Percentiles rank a stretch among this genome's conserved stretches.
Evolutionary conservation across 2,888 invertebrate species (phyloP).

Genomic region (Andrena fulva): DNA sequence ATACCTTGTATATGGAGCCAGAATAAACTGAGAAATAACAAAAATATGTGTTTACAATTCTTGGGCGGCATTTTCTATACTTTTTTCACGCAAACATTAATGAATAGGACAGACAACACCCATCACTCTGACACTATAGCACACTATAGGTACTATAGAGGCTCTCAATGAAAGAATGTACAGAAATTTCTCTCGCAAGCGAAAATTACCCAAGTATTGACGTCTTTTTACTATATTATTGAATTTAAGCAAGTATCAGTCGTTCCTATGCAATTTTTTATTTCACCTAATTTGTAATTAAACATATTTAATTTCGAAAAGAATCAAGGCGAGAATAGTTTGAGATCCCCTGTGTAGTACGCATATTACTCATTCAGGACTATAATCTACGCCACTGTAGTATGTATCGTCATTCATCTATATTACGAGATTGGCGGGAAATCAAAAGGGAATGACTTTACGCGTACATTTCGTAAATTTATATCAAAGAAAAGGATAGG

Average conservation of each 20-base stretch:
- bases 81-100: slow-evolving; percentile 35
- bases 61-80: slow-evolving; percentile 39
- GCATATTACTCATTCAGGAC: background rate
- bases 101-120: slow-evolving; percentile 59
- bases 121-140: slow-evolving; percentile 32
- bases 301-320: background rate
- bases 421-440: slow-evolving; percentile 1
- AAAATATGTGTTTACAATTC: slow-evolving; percentile 12
- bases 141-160: background rate
- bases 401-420: background rate
- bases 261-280: background rate
- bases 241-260: background rate
- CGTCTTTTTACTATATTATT: background rate
- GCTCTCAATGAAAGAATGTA: background rate
- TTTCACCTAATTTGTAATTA: background rate
- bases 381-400: background rate
- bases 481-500: too few species aligned
- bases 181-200: background rate
- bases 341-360: background rate
- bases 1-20: slow-evolving; percentile 47
- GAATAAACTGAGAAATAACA: slow-evolving; percentile 21
- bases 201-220: background rate
- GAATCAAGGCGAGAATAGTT: background rate
- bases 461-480: too few species aligned
- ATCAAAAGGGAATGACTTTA: background rate